phyloP scores from a whole-genome alignment of 2,888 invertebrate genomes.

The Microplitis manilae region DNA sequence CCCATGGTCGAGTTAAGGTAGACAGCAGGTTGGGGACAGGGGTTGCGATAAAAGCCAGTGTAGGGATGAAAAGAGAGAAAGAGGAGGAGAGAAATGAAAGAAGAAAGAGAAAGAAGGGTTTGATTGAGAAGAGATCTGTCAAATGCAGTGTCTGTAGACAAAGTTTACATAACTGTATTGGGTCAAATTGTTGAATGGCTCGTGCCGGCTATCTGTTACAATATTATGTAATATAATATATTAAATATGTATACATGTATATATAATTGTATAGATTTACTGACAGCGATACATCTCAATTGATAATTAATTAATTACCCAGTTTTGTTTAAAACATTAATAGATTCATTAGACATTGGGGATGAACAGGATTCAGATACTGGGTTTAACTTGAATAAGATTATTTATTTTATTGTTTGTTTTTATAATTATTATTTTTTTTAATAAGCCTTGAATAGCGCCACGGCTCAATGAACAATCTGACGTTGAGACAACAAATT shows the following conservation, averaged over 20 bases:
- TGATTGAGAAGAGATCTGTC: constrained; percentile 62
- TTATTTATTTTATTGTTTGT: neutral
- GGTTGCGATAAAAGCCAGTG: neutral
- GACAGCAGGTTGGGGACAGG: neutral
- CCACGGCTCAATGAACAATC: constrained; percentile 42
- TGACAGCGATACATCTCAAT: neutral
- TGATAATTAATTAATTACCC: neutral
- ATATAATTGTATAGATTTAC: neutral
- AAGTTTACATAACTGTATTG: constrained; percentile 61
- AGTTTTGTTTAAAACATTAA: neutral
- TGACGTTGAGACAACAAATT: constrained; percentile 55
- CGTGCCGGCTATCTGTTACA: constrained; percentile 51
- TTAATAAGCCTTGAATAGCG: constrained; percentile 12
- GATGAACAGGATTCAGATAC: neutral
- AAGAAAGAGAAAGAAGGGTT: constrained; percentile 48
- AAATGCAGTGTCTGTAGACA: constrained; percentile 56
- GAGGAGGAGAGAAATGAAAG: constrained; percentile 7
- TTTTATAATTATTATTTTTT: neutral
- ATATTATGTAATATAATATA: constrained; percentile 53
- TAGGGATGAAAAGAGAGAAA: constrained; percentile 8
- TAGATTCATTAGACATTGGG: neutral
- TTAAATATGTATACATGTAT: neutral
- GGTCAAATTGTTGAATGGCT: constrained; percentile 58
- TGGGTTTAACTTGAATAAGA: neutral
- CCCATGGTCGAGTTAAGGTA: neutral